These are phyloP conservation scores for Eublepharis macularius DNA, from an alignment of 2,113 vertebrate genomes.

Conservation along the genomic window DNA sequence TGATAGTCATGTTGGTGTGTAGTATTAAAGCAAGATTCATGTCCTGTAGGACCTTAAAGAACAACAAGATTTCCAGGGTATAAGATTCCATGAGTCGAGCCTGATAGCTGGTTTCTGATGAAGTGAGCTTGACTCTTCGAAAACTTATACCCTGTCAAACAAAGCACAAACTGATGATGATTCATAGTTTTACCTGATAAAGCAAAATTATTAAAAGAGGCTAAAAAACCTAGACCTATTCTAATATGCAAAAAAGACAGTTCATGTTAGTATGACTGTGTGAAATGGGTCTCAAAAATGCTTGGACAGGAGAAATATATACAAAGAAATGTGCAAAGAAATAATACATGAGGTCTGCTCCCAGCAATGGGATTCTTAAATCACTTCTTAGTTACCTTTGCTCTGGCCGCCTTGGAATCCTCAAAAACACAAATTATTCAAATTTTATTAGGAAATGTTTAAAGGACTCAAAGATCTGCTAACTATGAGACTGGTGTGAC, in stretches of 20 bases:
- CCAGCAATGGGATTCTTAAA: background rate
- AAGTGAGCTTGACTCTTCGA: too few relatives aligned
- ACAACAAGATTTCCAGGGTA: too few relatives aligned
- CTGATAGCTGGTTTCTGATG: too few relatives aligned
- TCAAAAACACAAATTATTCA: background rate
- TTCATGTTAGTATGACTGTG: too few relatives aligned
- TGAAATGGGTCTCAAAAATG: background rate
- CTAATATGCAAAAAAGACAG: background rate
- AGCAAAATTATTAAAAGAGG: background rate
- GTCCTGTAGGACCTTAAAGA: too few relatives aligned
- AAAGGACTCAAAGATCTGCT: conserved; percentile 26
- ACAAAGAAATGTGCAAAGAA: background rate
- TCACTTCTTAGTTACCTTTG: background rate
- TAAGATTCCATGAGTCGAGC: too few relatives aligned
- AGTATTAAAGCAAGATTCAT: too few relatives aligned
- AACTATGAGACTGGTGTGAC: background rate
- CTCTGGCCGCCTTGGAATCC: background rate
- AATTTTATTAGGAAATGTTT: background rate
- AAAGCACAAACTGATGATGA: too few relatives aligned
- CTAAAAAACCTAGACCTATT: background rate
- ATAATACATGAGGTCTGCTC: background rate
- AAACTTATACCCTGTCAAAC: too few relatives aligned
- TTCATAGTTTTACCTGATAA: background rate
- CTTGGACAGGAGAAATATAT: background rate
- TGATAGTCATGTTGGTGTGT: too few relatives aligned